phyloP scores from a whole-genome alignment of 2,113 vertebrate species.

The Colius striatus region DNA sequence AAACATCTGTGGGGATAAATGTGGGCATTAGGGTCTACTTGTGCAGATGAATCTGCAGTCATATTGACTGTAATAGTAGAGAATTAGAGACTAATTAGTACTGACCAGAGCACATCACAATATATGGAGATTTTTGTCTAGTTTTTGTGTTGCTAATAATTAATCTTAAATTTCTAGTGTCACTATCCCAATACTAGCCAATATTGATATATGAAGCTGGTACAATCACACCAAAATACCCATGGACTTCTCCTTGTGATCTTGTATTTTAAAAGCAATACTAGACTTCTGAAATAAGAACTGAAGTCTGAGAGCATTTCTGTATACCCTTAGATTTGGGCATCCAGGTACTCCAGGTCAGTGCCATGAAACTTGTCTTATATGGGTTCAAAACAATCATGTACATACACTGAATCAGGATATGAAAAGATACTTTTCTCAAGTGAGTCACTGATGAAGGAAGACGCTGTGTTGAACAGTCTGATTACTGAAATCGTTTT shows the following conservation, averaged over 20 bases:
- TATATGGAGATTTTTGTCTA: neutral
- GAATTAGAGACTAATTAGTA: neutral
- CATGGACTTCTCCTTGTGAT: neutral
- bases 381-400: neutral
- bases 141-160: neutral
- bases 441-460: neutral
- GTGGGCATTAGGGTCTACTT: neutral
- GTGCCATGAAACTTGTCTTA: fast-evolving
- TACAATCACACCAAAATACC: neutral
- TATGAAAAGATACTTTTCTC: neutral
- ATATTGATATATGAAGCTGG: neutral
- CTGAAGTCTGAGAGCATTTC: neutral
- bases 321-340: neutral
- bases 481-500: neutral
- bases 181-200: neutral
- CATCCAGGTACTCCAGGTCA: neutral
- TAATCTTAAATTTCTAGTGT: neutral
- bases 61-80: neutral
- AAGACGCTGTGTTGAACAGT: neutral
- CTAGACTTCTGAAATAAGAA: neutral
- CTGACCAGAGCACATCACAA: neutral
- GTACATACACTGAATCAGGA: neutral
- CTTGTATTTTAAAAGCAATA: neutral
- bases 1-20: neutral
- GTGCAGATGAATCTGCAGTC: neutral